Conservation (phyloP, 2,888 invertebrate species). For the Dorcus hopei region DNA sequence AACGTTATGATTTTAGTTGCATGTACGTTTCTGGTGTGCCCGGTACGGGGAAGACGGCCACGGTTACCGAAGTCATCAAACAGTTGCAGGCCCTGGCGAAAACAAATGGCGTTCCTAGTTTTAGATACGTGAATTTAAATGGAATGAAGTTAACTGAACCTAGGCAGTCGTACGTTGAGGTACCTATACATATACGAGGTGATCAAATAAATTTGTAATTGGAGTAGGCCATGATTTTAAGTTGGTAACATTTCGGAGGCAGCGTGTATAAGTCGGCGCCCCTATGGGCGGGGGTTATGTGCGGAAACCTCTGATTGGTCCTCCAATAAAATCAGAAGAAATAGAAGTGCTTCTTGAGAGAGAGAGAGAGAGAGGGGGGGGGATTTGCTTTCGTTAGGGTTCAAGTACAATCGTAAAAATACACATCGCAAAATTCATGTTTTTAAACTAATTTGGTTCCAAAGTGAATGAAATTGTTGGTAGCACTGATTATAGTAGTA, state of each 20-base stretch:
- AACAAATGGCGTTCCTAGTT: slow-evolving; percentile 60
- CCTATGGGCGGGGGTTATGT: too few species aligned
- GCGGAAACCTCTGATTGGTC: too few species aligned
- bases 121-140: slow-evolving; percentile 84
- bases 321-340: too few species aligned
- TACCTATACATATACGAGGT: slow-evolving; percentile 20
- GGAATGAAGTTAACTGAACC: slow-evolving; percentile 93
- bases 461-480: too few species aligned
- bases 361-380: too few species aligned
- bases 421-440: too few species aligned
- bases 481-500: too few species aligned
- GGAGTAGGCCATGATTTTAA: neutral
- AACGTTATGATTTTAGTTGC: slow-evolving; percentile 56
- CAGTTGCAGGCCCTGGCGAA: slow-evolving; percentile 58
- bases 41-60: slow-evolving; percentile 96
- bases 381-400: too few species aligned
- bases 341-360: too few species aligned
- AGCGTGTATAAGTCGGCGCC: too few species aligned
- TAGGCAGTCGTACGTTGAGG: slow-evolving; percentile 78
- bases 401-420: too few species aligned
- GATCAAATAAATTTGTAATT: neutral
- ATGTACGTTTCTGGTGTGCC: slow-evolving; percentile 97
- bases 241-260: neutral
- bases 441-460: too few species aligned
- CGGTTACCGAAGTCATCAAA: slow-evolving; percentile 83